Evolutionary conservation across 2,113 vertebrate species (phyloP), one percentile per base, ranked within the genome.

Genomic region (Xerus inauris): DNA sequence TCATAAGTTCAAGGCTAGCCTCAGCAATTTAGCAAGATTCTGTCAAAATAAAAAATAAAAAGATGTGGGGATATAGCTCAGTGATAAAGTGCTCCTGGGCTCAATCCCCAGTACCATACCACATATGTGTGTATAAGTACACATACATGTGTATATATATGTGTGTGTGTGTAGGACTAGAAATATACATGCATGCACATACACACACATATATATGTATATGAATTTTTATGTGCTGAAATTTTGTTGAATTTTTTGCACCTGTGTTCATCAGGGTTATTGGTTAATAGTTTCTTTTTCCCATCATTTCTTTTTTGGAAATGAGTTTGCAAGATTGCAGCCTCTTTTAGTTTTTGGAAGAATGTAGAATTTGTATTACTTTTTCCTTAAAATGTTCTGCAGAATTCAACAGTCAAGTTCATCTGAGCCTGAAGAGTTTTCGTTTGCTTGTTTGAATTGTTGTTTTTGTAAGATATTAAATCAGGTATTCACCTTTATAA

Each of bases 341-440:
- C 9, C 20, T 47, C 28, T 69, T 19, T 30, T 3, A 69, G 30
- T 47, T 92, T 94, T 45, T 38, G 35, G 10, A 65, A 65, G n/a
- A 49, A 17, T 81, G 76, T 83, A 32, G 12, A 82, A 73, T 49
- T 94, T 42, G 5, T 40, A 73, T 65, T 42, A 20, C 72, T 89
- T 79, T 32, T 94, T 73, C 49, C 26, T 57, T 81, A 76, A 62
- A 89, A 95, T 85, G 10, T 95, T 80, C 89, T 24, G 9, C 49
- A 47, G 26, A 88, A 40, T 79, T 64, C 26, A 80, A 26, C 64
- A 49, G 13, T 87, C 20, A 89, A 89, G 67, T 83, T 62, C 65
- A 49, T 91, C 12, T 89, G 26, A 71, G 11, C 49, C 77, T 86
- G 3, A 40, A 91, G 77, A 11, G 5, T 47, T 12, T 83, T 14